Conservation (phyloP, 2,888 invertebrate species). For the Drosophila kokeensis region DNA sequence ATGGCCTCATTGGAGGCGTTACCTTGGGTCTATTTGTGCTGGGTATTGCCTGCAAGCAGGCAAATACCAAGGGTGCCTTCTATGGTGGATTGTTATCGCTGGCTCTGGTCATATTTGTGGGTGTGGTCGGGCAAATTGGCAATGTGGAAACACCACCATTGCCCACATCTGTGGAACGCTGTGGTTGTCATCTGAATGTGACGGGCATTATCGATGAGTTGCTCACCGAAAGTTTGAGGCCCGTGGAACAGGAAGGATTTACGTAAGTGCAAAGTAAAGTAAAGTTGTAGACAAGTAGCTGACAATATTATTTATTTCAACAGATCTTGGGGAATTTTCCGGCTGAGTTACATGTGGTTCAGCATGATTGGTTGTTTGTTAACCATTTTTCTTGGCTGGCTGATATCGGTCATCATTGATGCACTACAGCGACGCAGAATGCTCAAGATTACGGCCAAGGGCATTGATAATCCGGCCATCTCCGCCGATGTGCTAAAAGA, state of each 20-base stretch:
- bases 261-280: conserved; percentile 53
- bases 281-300: neutral
- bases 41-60: conserved; percentile 95
- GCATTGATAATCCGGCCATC: conserved; percentile 64
- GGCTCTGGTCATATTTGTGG: conserved; percentile 83
- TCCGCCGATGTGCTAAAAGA: conserved; percentile 54
- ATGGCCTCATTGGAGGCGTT: conserved; percentile 95
- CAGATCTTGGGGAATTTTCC: conserved; percentile 87
- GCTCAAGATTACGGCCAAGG: conserved; percentile 74
- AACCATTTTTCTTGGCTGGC: conserved; percentile 90
- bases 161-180: conserved; percentile 76
- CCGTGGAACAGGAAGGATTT: conserved; percentile 52
- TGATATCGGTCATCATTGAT: conserved; percentile 88
- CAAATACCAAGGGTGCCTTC: conserved; percentile 89
- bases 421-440: conserved; percentile 84
- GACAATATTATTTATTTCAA: neutral
- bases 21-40: conserved; percentile 94
- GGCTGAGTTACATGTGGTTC: conserved; percentile 96
- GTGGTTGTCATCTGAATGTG: conserved; percentile 82
- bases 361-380: conserved; percentile 91
- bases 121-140: conserved; percentile 83
- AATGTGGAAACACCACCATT: conserved; percentile 73
- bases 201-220: conserved; percentile 53
- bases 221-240: conserved; percentile 39
- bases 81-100: conserved; percentile 83